phyloP scores from a whole-genome alignment of 2,797 vertebrate species.

The Gallirallus australis region DNA sequence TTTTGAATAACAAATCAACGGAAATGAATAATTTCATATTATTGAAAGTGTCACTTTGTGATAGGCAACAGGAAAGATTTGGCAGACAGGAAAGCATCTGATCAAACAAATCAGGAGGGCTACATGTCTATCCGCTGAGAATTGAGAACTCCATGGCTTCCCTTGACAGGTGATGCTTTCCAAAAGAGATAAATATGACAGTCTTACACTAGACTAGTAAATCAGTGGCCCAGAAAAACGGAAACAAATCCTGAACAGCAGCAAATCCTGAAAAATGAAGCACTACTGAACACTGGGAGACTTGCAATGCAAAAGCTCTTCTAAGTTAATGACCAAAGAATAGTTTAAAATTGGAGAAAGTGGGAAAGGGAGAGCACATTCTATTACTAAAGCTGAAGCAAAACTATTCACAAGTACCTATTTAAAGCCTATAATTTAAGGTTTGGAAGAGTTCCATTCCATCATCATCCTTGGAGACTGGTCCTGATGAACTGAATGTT shows the following conservation, averaged over 20 bases:
- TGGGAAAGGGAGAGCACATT: neutral
- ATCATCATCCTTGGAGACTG: neutral
- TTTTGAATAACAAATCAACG: neutral
- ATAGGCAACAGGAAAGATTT: neutral
- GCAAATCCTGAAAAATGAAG: neutral
- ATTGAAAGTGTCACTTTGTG: neutral
- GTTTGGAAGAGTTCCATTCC: neutral
- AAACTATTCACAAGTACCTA: neutral
- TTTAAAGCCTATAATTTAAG: neutral
- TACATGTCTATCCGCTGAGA: neutral
- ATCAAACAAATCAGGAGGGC: neutral
- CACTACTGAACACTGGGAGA: neutral
- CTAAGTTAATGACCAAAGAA: rapidly evolving
- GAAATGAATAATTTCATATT: neutral
- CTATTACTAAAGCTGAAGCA: rapidly evolving
- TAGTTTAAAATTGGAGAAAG: neutral
- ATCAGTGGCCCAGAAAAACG: neutral
- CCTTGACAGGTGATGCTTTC: neutral
- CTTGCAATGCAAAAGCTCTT: neutral
- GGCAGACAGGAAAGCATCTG: neutral
- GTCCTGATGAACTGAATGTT: neutral
- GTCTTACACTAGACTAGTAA: neutral
- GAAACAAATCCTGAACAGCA: neutral
- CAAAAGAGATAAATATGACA: neutral
- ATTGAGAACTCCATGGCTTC: neutral